Base-by-base conservation (phyloP, 2,113 vertebrate species). In the Siniperca chuatsi region DNA sequence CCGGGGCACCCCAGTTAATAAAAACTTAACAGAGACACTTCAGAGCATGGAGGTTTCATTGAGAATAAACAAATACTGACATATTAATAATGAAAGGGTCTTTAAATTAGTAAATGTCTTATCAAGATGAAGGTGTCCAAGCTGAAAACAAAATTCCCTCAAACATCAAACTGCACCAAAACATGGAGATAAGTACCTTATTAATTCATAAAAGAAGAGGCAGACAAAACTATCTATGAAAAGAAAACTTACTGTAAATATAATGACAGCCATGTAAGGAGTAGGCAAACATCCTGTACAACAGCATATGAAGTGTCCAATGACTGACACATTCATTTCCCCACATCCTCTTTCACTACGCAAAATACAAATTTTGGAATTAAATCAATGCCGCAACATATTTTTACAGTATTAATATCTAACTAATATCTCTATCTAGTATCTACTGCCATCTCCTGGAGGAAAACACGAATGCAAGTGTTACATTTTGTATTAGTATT, bases 381-480 rank as follows among this genome's bases (percentile, higher is more conserved):
- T 13, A 10, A 2, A 62, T 69, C 23, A 25, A 70, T 6, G 25
- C 37, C 20, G 25, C 25, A 42, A 21, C 40, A 46, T 35, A 4
- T 46, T 87, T 21, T 15, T 58, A 60, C 16, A 73, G 20, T 37
- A 11, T 48, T 81, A 16, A 66, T 60, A 52, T 87, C 29, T 29
- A 29, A 2, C 1, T 29, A 29, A 29, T 29, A 29, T 29, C 29
- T 29, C 29, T 29, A 29, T 29, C 29, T 29, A 29, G 29, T 29
- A 29, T 29, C 44, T 83, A 37, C 86, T 71, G 89, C 89, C 89
- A 89, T 83, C 93, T 82, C 0, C 76, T 91, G 92, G 91, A 65
- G 7, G 1, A 65, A 70, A 29, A 25, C 8, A 4, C 66, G 57
- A 92, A 78, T 81, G 55, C 77, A 90, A n/a, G 37, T 3, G 16